Percentiles rank a stretch among this genome's conserved stretches.
Evolutionary conservation across 2,113 vertebrate genomes (phyloP).

Genomic region (Ceyx margarethae): DNA sequence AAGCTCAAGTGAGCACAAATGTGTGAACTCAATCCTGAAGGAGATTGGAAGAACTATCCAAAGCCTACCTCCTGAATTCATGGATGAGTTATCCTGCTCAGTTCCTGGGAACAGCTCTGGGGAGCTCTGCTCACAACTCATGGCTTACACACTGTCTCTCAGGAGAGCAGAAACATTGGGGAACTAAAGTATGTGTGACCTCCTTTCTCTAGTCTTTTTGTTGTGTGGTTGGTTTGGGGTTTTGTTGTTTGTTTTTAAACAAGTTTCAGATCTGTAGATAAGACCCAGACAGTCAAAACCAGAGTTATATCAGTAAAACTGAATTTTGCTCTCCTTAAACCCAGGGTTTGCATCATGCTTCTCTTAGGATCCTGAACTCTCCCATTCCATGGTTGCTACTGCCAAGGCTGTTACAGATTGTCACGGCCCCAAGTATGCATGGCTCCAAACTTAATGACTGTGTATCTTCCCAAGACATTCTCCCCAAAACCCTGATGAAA

Average conservation of each 20-base stretch:
- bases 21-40: slow-evolving; percentile 32
- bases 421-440: not conserved
- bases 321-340: not conserved
- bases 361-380: not conserved
- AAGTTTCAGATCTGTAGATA: not conserved
- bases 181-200: slow-evolving; percentile 13
- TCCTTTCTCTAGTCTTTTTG: not conserved
- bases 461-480: not conserved
- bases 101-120: slow-evolving; percentile 19
- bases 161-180: not conserved
- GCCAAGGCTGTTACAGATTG: not conserved
- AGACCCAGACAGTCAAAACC: not conserved
- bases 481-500: not conserved
- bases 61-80: slow-evolving; percentile 15
- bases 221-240: not conserved
- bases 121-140: slow-evolving; percentile 10
- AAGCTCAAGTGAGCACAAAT: slow-evolving; percentile 29
- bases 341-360: not conserved
- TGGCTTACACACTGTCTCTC: not conserved
- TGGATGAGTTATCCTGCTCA: slow-evolving; percentile 20
- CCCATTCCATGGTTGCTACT: not conserved
- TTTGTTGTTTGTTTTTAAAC: not conserved
- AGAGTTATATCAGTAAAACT: not conserved
- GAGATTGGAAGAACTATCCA: not conserved
- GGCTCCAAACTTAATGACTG: not conserved